Base-by-base conservation (phyloP, 2,797 vertebrate genomes). In the Hypotaenidia okinawae region DNA sequence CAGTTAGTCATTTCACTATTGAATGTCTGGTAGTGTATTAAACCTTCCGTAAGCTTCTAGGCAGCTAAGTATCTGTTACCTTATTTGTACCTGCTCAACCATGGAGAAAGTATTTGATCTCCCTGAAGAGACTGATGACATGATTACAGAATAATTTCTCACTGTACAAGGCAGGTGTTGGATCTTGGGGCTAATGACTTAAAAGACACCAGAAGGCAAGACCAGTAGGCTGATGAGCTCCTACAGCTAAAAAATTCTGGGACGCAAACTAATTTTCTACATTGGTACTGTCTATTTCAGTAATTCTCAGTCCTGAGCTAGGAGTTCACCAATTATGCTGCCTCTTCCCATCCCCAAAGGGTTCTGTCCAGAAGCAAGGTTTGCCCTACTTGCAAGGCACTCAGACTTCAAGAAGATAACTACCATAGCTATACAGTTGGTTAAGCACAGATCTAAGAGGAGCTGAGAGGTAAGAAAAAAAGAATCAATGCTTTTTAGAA, bases 21-120 rank as follows among this genome's bases (percentile, higher is more conserved):
- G 54, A 70, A 82, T 84, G 82, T 88, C 51, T 9, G 5, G 32
- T 86, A 67, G 57, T 76, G 90, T 49, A 87, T 51, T 82, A 89
- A 91, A 90, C 28, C 57, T 76, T 82, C 80, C 61, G 33, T 45
- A 79, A 84, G 80, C 33, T 92, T 90, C 84, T 16, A 84, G 59
- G 45, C 23, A 85, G 87, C 70, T 41, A 93, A 70, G 47, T 83
- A 69, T 59, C 75, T 75, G 69, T 75, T 54, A 87, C 5, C 7
- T 67, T 83, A 75, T 66, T 91, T 68, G 32, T 59, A 35, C 25
- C 59, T 84, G 51, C 39, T 81, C 69, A 66, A 33, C 30, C 76
- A 55, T 0, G 23, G 54, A 58, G 83, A 84, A 84, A 55, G 13
- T 43, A 19, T 6, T 11, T 30, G 59, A 43, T 33, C 41, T 70